Evolutionary conservation across 2,888 invertebrate species (phyloP).

Genomic region (Pammene aurita): DNA sequence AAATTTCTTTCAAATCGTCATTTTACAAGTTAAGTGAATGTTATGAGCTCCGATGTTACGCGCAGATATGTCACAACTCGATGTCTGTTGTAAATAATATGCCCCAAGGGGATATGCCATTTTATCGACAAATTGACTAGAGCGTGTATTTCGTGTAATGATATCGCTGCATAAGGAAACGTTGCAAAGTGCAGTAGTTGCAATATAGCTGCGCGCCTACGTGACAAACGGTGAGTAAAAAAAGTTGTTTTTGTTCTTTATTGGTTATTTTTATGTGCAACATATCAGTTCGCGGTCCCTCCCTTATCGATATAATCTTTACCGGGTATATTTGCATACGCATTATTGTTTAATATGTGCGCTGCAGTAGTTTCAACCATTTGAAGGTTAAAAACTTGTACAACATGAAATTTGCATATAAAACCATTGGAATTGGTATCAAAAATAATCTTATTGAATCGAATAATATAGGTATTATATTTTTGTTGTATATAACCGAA

Average conservation of each 20-base stretch:
- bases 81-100: conserved; percentile 42
- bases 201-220: conserved; percentile 29
- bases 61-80: conserved; percentile 17
- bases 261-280: conserved; percentile 30
- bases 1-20: background rate
- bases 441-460: conserved; percentile 3
- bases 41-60: background rate
- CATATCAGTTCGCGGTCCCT: conserved; percentile 24
- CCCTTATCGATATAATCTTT: conserved; percentile 16
- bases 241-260: conserved; percentile 13
- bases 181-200: conserved; percentile 31
- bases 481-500: background rate
- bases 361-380: background rate
- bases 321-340: conserved; percentile 4
- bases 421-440: background rate
- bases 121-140: conserved; percentile 44
- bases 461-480: background rate
- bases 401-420: background rate
- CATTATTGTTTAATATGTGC: conserved; percentile 3
- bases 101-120: conserved; percentile 47
- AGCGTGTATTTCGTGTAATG: conserved; percentile 16
- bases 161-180: conserved; percentile 21
- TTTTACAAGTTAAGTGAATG: conserved; percentile 5
- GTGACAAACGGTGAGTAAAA: conserved; percentile 35
- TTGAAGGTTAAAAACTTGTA: conserved; percentile 15